Evolutionary conservation across 2,797 vertebrate genomes (phyloP).

Genomic region (Danio albolineatus): DNA sequence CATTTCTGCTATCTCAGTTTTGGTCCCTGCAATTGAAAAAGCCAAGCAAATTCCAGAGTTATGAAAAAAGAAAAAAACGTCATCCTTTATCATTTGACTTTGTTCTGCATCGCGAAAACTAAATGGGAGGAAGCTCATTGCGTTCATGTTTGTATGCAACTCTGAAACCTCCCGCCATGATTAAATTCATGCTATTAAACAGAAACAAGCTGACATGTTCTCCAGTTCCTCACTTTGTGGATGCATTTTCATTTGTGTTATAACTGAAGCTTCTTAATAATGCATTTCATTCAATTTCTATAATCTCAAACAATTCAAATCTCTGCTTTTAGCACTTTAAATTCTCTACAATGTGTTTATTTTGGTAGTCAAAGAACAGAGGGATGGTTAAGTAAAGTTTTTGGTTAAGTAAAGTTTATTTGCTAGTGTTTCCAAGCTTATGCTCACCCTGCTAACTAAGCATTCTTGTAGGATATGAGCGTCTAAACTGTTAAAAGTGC

Average conservation of each 20-base stretch:
- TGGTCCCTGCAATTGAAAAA: background rate
- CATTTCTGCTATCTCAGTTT: background rate
- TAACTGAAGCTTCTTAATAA: constrained; percentile 20
- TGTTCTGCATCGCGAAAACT: constrained; percentile 25
- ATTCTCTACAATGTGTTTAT: background rate
- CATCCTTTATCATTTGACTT: constrained; percentile 14
- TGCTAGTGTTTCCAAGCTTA: constrained; percentile 4
- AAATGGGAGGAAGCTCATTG: constrained; percentile 14
- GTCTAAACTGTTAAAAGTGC: background rate
- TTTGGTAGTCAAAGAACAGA: background rate
- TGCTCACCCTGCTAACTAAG: background rate
- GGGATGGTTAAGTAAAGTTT: background rate
- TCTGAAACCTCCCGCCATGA: constrained; percentile 10
- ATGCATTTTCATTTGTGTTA: constrained; percentile 12
- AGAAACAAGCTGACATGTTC: constrained; percentile 17
- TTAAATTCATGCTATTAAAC: background rate
- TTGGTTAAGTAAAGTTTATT: no score
- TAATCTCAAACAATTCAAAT: background rate
- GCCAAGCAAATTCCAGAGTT: background rate
- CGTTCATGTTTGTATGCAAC: constrained; percentile 21
- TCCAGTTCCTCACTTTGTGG: background rate
- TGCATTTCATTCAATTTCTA: background rate
- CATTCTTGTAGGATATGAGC: background rate
- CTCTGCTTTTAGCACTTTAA: background rate
- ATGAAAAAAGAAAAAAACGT: background rate